Evolutionary conservation across 2,113 vertebrate genomes (phyloP), one percentile per base, ranked within the genome.

Genomic region (Tinamus guttatus): DNA sequence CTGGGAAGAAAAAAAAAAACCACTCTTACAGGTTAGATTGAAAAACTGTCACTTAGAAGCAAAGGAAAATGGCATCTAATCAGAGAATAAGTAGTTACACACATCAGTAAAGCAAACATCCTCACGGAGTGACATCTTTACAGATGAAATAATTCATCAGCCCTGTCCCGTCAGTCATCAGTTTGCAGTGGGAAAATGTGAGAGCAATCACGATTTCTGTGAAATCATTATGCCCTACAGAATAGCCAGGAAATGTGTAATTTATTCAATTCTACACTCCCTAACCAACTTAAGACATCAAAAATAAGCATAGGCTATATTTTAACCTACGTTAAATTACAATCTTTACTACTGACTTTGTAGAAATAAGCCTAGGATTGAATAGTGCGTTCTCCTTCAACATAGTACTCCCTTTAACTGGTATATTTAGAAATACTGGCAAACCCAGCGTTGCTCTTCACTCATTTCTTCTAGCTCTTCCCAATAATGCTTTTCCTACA

Each of bases 171-270:
- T 38, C 59, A 52, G 49, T 18, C 36, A 38, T 59, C 22, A n/a
- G 25, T 69, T 70, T 90, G 51, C 27, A 77, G 5, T 7, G 8
- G 41, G 14, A 45, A 80, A 62, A 40, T 11, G 5, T 71, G 32
- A 0, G 1, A 21, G 8, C 59, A 40, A 32, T 43, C 43, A n/a
- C 1, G 2, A 34, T 3, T 21, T 8, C 15, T 8, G 28, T 0
- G 2, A 49, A 88, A 77, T 1, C 2, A 32, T 1, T 3, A 38
- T 7, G 64, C 7, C 41, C 30, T 15, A 10, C 22, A 47, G 43
- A 49, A 77, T 22, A 70, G 25, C 40, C 5, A 1, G 17, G 45
- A 65, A 32, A 38, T 7, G n/a, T 12, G 38, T 8, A 38, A 17
- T 6, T 4, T 6, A 32, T 14, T 11, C 3, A 0, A 17, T 18